Conservation (phyloP, 2,888 invertebrate species). For the Macrosiphum euphorbiae region DNA sequence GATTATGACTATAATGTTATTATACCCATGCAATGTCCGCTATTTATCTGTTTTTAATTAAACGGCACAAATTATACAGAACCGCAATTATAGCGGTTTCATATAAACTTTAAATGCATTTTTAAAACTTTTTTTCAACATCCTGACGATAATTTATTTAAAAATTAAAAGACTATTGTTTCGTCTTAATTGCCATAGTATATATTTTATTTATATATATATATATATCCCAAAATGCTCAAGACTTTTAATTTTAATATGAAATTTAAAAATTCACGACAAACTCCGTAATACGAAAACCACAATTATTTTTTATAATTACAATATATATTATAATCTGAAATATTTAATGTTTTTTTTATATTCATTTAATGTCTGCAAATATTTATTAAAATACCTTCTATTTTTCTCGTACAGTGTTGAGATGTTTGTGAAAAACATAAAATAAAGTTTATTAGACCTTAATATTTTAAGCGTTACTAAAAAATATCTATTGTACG, state of each 20-base stretch:
- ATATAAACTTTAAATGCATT: constrained; percentile 21
- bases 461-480: not conserved
- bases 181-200: not conserved
- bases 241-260: not conserved
- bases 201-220: not conserved
- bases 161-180: constrained; percentile 13
- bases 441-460: not conserved
- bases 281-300: not conserved
- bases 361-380: not conserved
- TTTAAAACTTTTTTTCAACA: constrained; percentile 14
- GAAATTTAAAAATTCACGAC: not conserved
- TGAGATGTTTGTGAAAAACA: not conserved
- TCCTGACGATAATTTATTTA: not conserved
- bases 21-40: not conserved
- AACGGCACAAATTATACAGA: constrained; percentile 20
- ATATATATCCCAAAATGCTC: not conserved
- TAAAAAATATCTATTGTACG: too few species aligned
- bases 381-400: not conserved
- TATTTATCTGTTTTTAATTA: constrained; percentile 17
- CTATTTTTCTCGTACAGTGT: not conserved
- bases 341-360: not conserved
- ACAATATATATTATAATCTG: constrained; percentile 6
- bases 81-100: not conserved
- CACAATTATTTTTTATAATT: not conserved
- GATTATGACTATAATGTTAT: not conserved